Evolutionary conservation across 2,113 vertebrate genomes (phyloP).

Genomic region (Holacanthus passer): DNA sequence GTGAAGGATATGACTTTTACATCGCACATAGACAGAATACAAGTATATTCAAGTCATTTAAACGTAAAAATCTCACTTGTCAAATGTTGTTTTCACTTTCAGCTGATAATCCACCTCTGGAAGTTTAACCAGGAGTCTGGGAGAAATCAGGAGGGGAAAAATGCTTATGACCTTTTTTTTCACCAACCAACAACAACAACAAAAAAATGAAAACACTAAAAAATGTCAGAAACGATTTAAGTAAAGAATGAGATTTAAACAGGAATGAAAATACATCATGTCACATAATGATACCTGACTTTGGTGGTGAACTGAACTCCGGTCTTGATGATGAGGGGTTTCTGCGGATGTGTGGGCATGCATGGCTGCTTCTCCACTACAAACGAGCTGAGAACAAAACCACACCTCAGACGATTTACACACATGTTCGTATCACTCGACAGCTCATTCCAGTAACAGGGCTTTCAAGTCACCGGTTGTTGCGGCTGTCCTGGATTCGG

Average conservation of each 20-base stretch:
- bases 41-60: not conserved
- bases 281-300: conserved; percentile 87
- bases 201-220: not conserved
- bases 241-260: not conserved
- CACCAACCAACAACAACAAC: no score
- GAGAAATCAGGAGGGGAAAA: conserved; percentile 36
- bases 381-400: conserved; percentile 87
- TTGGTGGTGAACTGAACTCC: conserved; percentile 97
- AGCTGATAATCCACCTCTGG: conserved; percentile 97
- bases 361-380: conserved; percentile 98
- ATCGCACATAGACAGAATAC: not conserved
- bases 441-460: no score
- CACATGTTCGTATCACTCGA: not conserved
- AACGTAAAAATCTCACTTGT: conserved; percentile 88
- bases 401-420: not conserved
- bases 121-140: conserved; percentile 94
- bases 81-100: conserved; percentile 96
- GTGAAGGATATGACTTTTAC: not conserved
- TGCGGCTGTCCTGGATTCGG: not conserved
- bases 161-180: not conserved
- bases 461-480: not conserved
- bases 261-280: not conserved
- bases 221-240: not conserved
- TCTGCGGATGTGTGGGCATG: conserved; percentile 97
- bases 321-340: conserved; percentile 96